Base-by-base conservation (phyloP, 2,888 invertebrate genomes). In the Cosmia trapezina region DNA sequence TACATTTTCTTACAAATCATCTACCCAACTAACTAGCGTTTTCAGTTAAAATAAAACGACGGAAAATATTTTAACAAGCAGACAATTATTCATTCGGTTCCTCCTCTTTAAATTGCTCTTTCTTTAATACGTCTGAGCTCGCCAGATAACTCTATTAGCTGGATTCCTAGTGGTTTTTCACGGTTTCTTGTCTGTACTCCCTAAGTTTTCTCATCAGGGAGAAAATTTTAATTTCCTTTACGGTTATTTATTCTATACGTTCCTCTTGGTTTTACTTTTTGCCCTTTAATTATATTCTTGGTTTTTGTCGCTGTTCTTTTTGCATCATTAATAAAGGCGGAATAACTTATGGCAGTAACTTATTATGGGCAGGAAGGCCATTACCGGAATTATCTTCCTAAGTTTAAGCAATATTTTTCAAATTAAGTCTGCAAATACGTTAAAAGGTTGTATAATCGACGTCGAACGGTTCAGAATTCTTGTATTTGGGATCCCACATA, bases 121-220 rank as follows among this genome's bases (percentile, higher is more conserved):
- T 87, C 85, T 78, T 83, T 77, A 86, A 84, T 87, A 78, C 86
- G 86, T 68, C 88, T 88, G 86, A 86, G 87, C 84, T 87, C 83
- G 77, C 82, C 63, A 81, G 83, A 87, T 86, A 86, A 86, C 83
- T 91, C 86, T 81, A 92, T 94, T 91, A 91, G 84, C 85, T 77
- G 78, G 72, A 78, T 88, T 90, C 87, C 85, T 85, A 83, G 88
- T 84, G 89, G 88, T 89, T 91, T 89, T 91, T 85, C 89, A 89
- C 83, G 57, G 83, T 87, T 88, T 86, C 85, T 84, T 83, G 83
- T 80, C 84, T 83, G 73, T 74, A 76, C 73, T 77, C 56, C 67
- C 74, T 85, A 89, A 91, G 89, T 92, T 93, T 92, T 91, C 90
- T 90, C 90, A 91, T 92, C 90, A 85, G 83, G 73, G 76, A 83